Evolutionary conservation across 2,797 vertebrate genomes (phyloP), one percentile per base, ranked within the genome.

Genomic region (Moxostoma hubbsi): DNA sequence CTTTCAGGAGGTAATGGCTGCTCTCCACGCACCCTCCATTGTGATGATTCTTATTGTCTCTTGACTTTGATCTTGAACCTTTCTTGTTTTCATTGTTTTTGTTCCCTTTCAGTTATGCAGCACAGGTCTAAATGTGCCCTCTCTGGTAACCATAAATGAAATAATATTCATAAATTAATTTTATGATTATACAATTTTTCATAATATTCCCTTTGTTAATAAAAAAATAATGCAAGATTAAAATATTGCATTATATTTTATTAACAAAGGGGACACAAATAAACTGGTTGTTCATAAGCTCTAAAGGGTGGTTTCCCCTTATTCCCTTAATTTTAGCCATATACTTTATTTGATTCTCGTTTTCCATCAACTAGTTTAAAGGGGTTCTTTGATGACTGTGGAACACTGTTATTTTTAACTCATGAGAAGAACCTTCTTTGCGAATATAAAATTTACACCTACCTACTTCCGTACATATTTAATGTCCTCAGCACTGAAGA

Each of bases 1-100:
- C 87, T 99, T 99, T 86, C 98, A 99, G 87, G 98, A 99, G 96
- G 98, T 99, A 87, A 93, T 92, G 15, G 13, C 53, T 51, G 12
- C 16, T 11, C 49, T 16, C 45, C 6, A 79, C 36, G 66, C 63
- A 46, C n/a, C 54, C 49, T 64, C 68, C 46, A 51, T 62, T 82
- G 73, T 74, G 57, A 79, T 16, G 15, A 78, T 6, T 9, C 6
- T 53, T 49, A 72, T 7, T 36, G 24, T 36, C 9, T 4, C 45
- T 10, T 65, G 71, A 61, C n/a, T 83, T 63, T 47, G 16, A 24
- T 69, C 63, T 62, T 74, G 45, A 62, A 24, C 12, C 43, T 59
- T 46, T 46, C 16, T 36, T 50, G 7, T 47, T 57, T 69, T 10
- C 0, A 6, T 71, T 55, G 36, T 47, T 54, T 65, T 70, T 18